These are phyloP conservation scores for Turritopsis rubra DNA, from an alignment of 30 jellyfish, hydroid and myxozoan species.

Conservation along the genomic window DNA sequence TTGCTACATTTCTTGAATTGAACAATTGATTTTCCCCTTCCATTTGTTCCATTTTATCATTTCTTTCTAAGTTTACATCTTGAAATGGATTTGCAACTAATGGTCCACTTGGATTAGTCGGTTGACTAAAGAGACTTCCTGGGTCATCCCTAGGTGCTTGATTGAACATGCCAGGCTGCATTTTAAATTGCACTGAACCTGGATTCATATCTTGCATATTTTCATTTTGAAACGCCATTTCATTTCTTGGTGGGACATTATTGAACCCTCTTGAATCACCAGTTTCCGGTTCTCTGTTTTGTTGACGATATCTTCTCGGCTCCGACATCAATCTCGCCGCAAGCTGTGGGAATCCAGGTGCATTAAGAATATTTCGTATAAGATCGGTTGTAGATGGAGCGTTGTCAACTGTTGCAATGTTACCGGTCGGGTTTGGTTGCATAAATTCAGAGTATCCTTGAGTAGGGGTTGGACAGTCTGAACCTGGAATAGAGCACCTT, in stretches of 20 bases:
- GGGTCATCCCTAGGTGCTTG: slow-evolving; percentile 8
- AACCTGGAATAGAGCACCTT: slow-evolving; percentile 33
- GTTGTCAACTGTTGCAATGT: slow-evolving; percentile 8
- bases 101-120: slow-evolving; percentile 43
- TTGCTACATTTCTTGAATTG: slow-evolving; percentile 22
- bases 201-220: slow-evolving; percentile 26
- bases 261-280: slow-evolving; percentile 7
- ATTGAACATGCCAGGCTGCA: slow-evolving; percentile 25
- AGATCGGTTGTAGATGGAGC: slow-evolving; percentile 31
- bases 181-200: slow-evolving; percentile 11
- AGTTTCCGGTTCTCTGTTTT: background rate
- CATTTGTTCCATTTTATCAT: slow-evolving; percentile 42
- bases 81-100: slow-evolving; percentile 51
- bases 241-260: background rate
- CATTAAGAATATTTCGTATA: slow-evolving; percentile 10
- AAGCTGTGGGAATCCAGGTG: slow-evolving; percentile 39
- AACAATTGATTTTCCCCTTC: slow-evolving; percentile 37
- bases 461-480: slow-evolving; percentile 40
- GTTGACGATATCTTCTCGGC: slow-evolving; percentile 5
- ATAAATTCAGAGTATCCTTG: background rate
- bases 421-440: slow-evolving; percentile 14
- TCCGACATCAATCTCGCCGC: slow-evolving; percentile 28
- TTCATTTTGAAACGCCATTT: background rate
- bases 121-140: background rate
- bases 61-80: slow-evolving; percentile 33